These are phyloP conservation scores for Brachymystax lenok DNA, from an alignment of 2,797 vertebrate genomes.

Conservation along the genomic window DNA sequence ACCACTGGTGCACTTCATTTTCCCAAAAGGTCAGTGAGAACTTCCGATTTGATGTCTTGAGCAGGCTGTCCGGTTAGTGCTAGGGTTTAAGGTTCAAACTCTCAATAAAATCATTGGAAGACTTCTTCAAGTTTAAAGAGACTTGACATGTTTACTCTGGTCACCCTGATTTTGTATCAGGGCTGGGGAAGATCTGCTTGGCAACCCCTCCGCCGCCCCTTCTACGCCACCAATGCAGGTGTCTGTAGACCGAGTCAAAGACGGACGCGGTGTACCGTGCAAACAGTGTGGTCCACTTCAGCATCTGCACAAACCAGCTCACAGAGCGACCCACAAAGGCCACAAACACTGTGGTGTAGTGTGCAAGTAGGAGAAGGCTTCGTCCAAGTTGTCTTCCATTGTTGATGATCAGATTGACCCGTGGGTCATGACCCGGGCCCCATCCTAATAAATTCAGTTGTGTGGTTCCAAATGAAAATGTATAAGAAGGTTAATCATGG, in stretches of 20 bases:
- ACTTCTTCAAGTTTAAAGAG: background rate
- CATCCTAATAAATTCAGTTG: slow-evolving; percentile 40
- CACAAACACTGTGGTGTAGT: slow-evolving; percentile 67
- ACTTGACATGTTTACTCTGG: background rate
- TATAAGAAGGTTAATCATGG: background rate
- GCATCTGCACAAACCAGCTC: slow-evolving; percentile 63
- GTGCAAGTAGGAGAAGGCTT: slow-evolving; percentile 69
- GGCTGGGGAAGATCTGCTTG: slow-evolving; percentile 43
- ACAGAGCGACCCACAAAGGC: slow-evolving; percentile 62
- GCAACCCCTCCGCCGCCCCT: slow-evolving; percentile 15
- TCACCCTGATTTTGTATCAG: slow-evolving; percentile 52
- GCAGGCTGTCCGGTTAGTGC: background rate
- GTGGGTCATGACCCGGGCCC: slow-evolving; percentile 53
- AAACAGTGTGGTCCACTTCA: slow-evolving; percentile 70
- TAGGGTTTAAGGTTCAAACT: background rate
- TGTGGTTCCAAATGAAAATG: slow-evolving; percentile 3
- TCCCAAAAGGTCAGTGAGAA: background rate
- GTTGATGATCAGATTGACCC: slow-evolving; percentile 68
- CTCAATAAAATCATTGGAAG: background rate
- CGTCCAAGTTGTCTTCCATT: slow-evolving; percentile 69
- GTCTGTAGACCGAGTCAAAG: slow-evolving; percentile 70
- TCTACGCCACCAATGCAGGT: slow-evolving; percentile 55
- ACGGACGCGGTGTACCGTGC: slow-evolving; percentile 56
- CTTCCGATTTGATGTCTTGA: background rate
- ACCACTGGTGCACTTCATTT: background rate